Evolutionary conservation across 2,888 invertebrate species (phyloP), one percentile per base, ranked within the genome.

Genomic region (Agriopis aurantiaria): DNA sequence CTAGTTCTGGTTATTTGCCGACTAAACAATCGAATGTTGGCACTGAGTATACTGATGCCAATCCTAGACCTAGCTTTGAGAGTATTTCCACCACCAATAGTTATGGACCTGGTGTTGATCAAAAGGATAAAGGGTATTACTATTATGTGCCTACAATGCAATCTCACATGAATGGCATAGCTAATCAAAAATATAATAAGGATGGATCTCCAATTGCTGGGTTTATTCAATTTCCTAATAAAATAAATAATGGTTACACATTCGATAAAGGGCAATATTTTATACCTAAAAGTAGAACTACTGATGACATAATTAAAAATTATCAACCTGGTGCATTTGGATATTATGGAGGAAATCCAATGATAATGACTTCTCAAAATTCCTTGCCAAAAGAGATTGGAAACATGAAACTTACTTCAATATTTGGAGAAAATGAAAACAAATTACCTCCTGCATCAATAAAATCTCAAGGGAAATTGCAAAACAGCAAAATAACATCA

Each of bases 271-370:
- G 46, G 10, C 53, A 45, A 9, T 12, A 5, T 33, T 49, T n/a
- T 33, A 51, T 43, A 43, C 61, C 55, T 23, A 67, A 0, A 43
- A 14, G 61, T 40, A n/a, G 2, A 7, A 17, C 45, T 57, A 0
- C 52, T 10, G 14, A 46, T 3, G 33, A 58, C 7, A 23, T 48
- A 5, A 23, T 17, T 45, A 23, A 58, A 51, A 74, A 72, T 40
- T 59, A 71, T 51, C 63, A 71, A 40, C 72, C 72, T 10, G 48
- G 57, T 45, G 41, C 48, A 33, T 75, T 75, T 65, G 75, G 73
- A 55, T 68, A 62, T 41, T 73, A 71, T 33, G 73, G 73, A 40
- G 69, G 69, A 17, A 70, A 55, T 14, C 72, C 73, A 11, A 75
- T 74, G 72, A 62, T 61, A 46, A 69, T 69, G 69, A 62, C 45